phyloP scores from a whole-genome alignment of 2,797 vertebrate genomes.

The Cryptoprocta ferox region DNA sequence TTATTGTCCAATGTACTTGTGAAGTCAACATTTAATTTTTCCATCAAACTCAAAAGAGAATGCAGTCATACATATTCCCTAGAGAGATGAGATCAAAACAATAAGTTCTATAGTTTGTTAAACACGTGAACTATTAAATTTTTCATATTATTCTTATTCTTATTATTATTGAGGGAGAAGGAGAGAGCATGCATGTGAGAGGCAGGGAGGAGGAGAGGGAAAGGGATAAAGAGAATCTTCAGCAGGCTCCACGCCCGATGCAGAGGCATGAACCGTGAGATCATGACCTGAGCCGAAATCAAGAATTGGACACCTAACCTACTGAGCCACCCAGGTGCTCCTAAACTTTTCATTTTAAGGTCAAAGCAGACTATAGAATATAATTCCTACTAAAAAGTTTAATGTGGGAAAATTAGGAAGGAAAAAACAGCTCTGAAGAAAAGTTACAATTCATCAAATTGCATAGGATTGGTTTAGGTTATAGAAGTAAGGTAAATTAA shows the following conservation, averaged over 20 bases:
- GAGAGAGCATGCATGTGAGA: too few species aligned
- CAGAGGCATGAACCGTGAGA: too few species aligned
- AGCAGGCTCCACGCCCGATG: too few species aligned
- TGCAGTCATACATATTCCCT: neutral
- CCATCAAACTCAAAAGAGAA: neutral
- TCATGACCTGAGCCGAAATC: too few species aligned
- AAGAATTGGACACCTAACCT: too few species aligned
- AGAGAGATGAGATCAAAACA: neutral
- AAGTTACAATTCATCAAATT: constrained; percentile 27
- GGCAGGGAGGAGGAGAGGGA: too few species aligned
- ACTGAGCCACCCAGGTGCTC: too few species aligned
- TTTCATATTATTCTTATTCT: neutral
- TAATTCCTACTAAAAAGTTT: constrained; percentile 85
- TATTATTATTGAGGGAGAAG: too few species aligned
- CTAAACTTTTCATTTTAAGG: constrained; percentile 50
- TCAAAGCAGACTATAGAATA: constrained; percentile 84
- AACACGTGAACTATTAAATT: neutral
- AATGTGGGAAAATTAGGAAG: constrained; percentile 86
- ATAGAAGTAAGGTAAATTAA: neutral
- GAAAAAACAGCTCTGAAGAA: constrained; percentile 86
- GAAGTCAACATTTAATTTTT: neutral
- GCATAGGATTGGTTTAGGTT: neutral
- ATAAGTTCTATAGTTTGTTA: neutral
- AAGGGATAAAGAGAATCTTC: too few species aligned
- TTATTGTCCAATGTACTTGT: neutral